Conservation (phyloP, 2,797 vertebrate genomes). For the Nannoperca australis region DNA sequence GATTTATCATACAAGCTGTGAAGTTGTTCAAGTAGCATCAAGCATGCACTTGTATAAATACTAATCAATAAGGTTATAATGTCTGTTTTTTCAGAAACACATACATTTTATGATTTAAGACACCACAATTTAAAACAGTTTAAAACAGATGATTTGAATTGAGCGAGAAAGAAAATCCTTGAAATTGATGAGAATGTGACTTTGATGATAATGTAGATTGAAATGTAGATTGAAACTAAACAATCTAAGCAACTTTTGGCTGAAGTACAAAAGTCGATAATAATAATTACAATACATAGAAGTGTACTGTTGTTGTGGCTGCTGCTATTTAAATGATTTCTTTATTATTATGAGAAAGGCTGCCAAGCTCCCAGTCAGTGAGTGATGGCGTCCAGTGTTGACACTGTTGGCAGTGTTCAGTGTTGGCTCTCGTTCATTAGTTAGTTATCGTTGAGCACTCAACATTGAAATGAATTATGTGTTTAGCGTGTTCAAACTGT, state of each 20-base stretch:
- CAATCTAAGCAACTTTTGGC: background rate
- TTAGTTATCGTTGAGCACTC: background rate
- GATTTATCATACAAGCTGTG: slow-evolving; percentile 44
- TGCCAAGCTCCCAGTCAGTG: slow-evolving; percentile 12
- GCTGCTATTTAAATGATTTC: background rate
- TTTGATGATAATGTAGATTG: background rate
- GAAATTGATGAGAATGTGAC: background rate
- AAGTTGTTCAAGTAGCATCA: slow-evolving; percentile 29
- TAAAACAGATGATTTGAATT: background rate
- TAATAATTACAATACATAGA: background rate
- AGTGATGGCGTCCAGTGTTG: background rate
- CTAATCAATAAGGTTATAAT: background rate
- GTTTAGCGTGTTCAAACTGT: background rate
- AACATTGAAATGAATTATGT: background rate
- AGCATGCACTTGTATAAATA: slow-evolving; percentile 10
- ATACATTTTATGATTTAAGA: background rate
- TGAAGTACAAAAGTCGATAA: background rate
- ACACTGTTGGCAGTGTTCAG: background rate
- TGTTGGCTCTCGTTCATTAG: slow-evolving; percentile 10
- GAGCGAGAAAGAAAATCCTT: background rate
- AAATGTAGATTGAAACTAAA: background rate
- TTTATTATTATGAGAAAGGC: background rate
- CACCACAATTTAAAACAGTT: background rate
- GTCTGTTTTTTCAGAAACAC: background rate
- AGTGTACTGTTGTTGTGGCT: background rate